Evolutionary conservation across 2,797 vertebrate species (phyloP), one percentile per base, ranked within the genome.

Genomic region (Sebastolobus altivelis): DNA sequence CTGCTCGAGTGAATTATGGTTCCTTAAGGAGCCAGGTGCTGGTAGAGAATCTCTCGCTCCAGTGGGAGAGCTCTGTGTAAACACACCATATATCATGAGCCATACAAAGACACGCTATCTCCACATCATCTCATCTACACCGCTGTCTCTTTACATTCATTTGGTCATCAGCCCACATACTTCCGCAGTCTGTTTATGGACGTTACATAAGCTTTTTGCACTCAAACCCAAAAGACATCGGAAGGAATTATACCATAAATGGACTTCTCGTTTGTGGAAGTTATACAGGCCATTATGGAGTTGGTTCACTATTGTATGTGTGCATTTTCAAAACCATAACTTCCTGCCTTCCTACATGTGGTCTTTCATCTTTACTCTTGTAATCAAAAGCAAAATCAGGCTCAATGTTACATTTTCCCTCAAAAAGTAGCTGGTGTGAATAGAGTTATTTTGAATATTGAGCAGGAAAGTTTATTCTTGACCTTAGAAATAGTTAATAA

Each of bases 11-110:
- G 87, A 92, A 76, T 87, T 66, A 90, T 85, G 78, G 80, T 70
- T 84, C 82, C 81, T 38, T 18, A 9, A 78, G 82, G 82, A 91
- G 81, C 80, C 79, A 81, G 83, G 86, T 87, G 79, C 61, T 3
- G 55, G 60, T 18, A 14, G 61, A 78, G 78, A 88, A 88, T 88
- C 79, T 92, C 82, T 89, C 77, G 6, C 40, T 81, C 20, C 33
- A n/a, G 87, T 89, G 89, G 83, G 87, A 87, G 79, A 80, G 79
- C 71, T n/a, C 22, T n/a, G 46, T 81, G 81, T 92, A 95, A 93
- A 93, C 86, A 92, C 7, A 7, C 35, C 75, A 76, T 88, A 87
- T 52, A 91, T 90, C 89, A 85, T 27, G 18, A 83, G 75, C 27
- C 71, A 56, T 49, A 66, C 68, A 82, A 67, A 83, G 77, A 84